Conservation (phyloP, 2,797 vertebrate species). For the Cyprinodon diabolis region DNA sequence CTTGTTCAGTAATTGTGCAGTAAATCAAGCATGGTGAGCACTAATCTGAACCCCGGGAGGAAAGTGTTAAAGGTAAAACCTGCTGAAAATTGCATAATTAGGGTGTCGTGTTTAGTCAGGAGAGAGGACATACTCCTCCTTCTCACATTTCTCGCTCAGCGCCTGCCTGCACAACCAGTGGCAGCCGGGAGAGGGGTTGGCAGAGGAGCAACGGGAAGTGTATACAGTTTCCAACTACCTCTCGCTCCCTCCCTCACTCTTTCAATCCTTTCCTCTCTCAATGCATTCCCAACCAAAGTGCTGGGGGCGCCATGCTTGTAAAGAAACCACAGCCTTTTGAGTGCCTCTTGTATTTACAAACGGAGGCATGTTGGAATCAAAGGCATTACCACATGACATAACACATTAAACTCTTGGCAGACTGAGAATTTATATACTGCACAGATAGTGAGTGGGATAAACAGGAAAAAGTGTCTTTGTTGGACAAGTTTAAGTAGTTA, state of each 20-base stretch:
- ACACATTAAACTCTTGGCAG: conserved; percentile 98
- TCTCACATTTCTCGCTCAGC: conserved; percentile 75
- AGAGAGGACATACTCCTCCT: conserved; percentile 72
- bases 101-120: conserved; percentile 65
- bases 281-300: conserved; percentile 89
- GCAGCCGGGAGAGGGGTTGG: conserved; percentile 71
- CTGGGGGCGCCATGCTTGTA: conserved; percentile 90
- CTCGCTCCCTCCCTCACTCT: conserved; percentile 68
- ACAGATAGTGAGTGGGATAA: conserved; percentile 86
- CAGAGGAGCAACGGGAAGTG: conserved; percentile 73
- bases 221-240: conserved; percentile 79
- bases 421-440: conserved; percentile 93
- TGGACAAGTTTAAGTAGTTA: conserved; percentile 75
- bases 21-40: conserved; percentile 75
- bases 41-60: conserved; percentile 73
- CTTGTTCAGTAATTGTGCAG: conserved; percentile 79
- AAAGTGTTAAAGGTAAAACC: conserved; percentile 81
- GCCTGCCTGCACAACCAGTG: conserved; percentile 65
- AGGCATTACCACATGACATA: conserved; percentile 99
- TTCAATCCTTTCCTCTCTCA: conserved; percentile 71
- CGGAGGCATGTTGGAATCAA: conserved; percentile 98
- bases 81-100: conserved; percentile 79
- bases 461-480: conserved; percentile 81
- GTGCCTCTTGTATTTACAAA: conserved; percentile 99
- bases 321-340: conserved; percentile 99